phyloP scores from a whole-genome alignment of 2,113 vertebrate species.

The Polypterus bichir region DNA sequence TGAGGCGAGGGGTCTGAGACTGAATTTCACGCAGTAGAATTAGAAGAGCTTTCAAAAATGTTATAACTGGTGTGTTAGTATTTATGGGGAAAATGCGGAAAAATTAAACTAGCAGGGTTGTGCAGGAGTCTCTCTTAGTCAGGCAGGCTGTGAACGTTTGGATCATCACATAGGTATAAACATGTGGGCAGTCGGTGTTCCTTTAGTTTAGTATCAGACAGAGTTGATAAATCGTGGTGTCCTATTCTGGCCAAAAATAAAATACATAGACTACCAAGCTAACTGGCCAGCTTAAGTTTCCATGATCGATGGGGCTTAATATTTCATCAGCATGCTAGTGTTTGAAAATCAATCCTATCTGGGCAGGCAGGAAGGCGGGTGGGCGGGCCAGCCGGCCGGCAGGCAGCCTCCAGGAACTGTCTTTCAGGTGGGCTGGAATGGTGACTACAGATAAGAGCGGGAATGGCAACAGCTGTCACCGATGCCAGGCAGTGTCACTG shows the following conservation, averaged over 20 bases:
- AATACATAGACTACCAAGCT: conserved; percentile 1
- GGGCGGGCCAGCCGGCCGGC: conserved; percentile 3
- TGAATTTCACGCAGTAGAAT: no score
- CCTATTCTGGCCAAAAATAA: conserved; percentile 5
- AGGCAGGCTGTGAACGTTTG: no score
- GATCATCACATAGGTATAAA: no score
- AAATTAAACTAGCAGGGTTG: no score
- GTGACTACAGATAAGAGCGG: no score
- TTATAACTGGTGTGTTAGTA: no score
- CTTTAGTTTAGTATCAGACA: neutral
- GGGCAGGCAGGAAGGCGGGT: conserved; percentile 13
- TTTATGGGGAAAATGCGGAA: no score
- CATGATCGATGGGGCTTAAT: conserved; percentile 50
- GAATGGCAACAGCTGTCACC: no score
- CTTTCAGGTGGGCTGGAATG: neutral
- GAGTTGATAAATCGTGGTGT: conserved; percentile 9
- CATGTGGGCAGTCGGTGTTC: neutral
- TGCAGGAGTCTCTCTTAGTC: no score
- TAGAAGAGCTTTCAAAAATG: no score
- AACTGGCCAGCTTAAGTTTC: conserved; percentile 21
- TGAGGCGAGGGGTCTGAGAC: no score
- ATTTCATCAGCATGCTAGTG: conserved; percentile 46
- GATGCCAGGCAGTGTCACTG: neutral
- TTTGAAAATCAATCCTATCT: conserved; percentile 51
- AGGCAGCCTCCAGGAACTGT: conserved; percentile 1